Conservation (phyloP, 2,113 vertebrate species). For the Trichechus manatus region DNA sequence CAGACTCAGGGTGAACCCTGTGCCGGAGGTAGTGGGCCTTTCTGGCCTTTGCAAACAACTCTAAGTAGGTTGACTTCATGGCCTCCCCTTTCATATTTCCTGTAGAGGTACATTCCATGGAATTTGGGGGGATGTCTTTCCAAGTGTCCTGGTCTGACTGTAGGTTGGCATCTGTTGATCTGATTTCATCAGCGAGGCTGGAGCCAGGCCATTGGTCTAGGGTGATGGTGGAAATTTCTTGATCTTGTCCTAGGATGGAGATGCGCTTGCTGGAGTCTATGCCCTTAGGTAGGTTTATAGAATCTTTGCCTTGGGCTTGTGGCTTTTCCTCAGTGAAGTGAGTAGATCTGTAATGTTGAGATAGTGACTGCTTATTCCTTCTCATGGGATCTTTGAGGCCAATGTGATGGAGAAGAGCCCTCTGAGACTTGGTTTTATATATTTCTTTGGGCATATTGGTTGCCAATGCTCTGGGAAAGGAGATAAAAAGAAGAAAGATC, state of each 20-base stretch:
- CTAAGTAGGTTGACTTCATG: conserved; percentile 79
- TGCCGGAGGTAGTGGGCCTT: conserved; percentile 88
- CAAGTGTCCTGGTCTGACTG: not conserved
- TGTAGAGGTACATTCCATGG: conserved; percentile 37
- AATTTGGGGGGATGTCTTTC: not conserved
- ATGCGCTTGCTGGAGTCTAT: not conserved
- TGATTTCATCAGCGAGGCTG: not conserved
- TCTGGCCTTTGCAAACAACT: conserved; percentile 84
- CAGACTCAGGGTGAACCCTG: conserved; percentile 79
- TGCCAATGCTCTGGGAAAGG: conserved; percentile 31
- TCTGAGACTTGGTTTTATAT: not conserved
- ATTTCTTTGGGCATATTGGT: not conserved
- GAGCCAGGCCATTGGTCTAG: not conserved
- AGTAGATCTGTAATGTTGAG: not conserved
- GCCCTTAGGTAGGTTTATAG: conserved; percentile 69
- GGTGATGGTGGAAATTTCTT: not conserved
- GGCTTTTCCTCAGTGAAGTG: not conserved
- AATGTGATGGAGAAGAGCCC: not conserved
- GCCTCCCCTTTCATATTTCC: conserved; percentile 70
- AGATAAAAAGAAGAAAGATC: not conserved
- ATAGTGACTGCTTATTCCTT: not conserved
- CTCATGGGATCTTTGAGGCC: conserved; percentile 79
- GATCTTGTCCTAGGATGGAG: not conserved
- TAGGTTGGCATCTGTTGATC: not conserved
- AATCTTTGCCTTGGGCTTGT: not conserved